Base-by-base conservation (phyloP, 1,140 invertebrate genomes). In the Lepidurus couesii region DNA sequence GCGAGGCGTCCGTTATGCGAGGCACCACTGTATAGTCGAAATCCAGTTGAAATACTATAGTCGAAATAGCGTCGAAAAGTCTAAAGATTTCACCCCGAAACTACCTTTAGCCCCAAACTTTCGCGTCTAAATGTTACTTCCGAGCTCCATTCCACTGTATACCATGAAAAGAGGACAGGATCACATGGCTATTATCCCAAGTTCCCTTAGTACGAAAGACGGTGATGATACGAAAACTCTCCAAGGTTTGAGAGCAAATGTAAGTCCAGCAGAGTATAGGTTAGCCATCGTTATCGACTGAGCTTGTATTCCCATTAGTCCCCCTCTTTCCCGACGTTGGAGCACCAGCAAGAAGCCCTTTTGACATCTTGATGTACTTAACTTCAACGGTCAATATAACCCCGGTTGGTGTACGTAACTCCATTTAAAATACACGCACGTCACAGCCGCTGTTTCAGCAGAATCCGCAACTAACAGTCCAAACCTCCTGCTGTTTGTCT, bases 301-400 rank as follows among this genome's bases (percentile, higher is more conserved):
- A 65, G 53, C 53, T 65, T 65, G 21, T 65, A 13, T 65, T 65
- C 53, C 53, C 21, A 65, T 65, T 65, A 65, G 53, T 34, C 53
- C 21, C 21, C 53, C 53, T 65, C 21, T 65, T 65, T 21, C 13
- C 53, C 16, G 6, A 65, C 6, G 53, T 65, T 16, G 21, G 13
- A 65, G 21, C 16, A 21, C 16, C 16, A 24, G 24, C 24, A 8
- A 21, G 16, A 65, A 47, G 53, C 13, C 53, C 53, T 65, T 65
- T 65, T 65, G 53, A 21, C 53, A 65, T 65, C 53, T 13, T 16
- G 53, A 65, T 65, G 53, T 65, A 65, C 53, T 65, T 65, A 65
- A 65, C 16, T 21, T 65, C 53, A n/a, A n/a, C 16, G 21, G 53
- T 65, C 53, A 65, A 65, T 21, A 65, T 65, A 65, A 65, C 53